Base-by-base conservation (phyloP, 1,140 invertebrate species). In the Plodia interpunctella region DNA sequence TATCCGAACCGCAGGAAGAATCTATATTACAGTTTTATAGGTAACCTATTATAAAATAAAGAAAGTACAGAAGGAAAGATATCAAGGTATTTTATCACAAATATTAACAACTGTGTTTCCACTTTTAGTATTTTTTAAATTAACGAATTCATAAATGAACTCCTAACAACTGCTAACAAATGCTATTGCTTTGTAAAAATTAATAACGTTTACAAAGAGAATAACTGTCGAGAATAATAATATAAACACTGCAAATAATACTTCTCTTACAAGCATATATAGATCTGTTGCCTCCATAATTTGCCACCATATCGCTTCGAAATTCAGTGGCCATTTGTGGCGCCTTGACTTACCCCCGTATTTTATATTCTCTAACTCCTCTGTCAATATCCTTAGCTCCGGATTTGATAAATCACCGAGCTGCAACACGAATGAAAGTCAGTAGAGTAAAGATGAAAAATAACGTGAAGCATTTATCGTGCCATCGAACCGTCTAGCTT, bases 311-410 rank as follows among this genome's bases (percentile, higher is more conserved):
- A 44, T 44, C n/a, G 38, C 15, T 44, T 44, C 8, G 15, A 44
- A 44, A 44, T 44, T 44, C 38, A 44, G 38, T 44, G 38, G 38
- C 38, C 38, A 44, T 44, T 44, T 44, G 38, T 44, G 38, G 38
- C 38, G 38, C 38, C 38, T 44, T 44, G 53, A 73, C 92, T 92
- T 91, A 96, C 96, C 96, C 88, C 95, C 95, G 80, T 95, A 97
- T 81, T 94, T 94, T 68, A 98, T 97, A 91, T 95, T 95, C 80
- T 96, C 94, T 82, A 97, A 90, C 89, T 96, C 94, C 86, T 97
- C 95, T 56, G 96, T 97, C 75, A 98, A 91, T 90, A 96, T 93
- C 76, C 96, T 93, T 59, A 97, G 86, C 82, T 96, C 96, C 5
- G 96, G 93, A 92, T 97, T 97, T 18, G 96, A 96, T 66, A 94